Percentiles rank a stretch among this genome's conserved stretches.
Evolutionary conservation across 2,113 vertebrate genomes (phyloP).

Genomic region (Nettapus auritus): DNA sequence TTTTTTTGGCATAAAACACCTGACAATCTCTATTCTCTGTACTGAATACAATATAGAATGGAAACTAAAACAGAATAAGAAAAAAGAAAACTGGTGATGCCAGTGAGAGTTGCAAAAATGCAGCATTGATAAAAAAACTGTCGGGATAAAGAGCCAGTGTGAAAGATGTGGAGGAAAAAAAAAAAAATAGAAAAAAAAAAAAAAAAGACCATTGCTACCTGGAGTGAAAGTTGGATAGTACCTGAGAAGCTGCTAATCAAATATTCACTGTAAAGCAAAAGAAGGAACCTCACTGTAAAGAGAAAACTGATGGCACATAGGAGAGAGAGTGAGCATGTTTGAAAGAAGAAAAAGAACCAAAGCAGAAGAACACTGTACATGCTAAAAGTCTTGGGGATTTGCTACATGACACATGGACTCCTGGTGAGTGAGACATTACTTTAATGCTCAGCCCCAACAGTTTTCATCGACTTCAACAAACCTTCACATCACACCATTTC

Average conservation of each 20-base stretch:
- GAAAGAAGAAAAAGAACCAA: not conserved
- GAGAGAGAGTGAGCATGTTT: not conserved
- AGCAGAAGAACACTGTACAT: not conserved
- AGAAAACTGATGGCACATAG: not conserved
- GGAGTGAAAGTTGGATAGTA: constrained; percentile 1
- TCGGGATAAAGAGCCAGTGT: not conserved
- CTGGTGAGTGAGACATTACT: not conserved
- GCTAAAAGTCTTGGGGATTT: not conserved
- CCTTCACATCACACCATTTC: not conserved
- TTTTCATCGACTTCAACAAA: constrained; percentile 6
- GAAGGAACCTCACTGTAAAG: not conserved
- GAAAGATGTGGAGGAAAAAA: not conserved
- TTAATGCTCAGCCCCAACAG: not conserved
- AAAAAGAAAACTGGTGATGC: constrained; percentile 1
- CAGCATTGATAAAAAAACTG: constrained; percentile 21
- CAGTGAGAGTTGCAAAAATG: not conserved
- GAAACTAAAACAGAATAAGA: not conserved
- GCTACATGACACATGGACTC: not conserved
- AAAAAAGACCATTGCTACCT: not conserved
- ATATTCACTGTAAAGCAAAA: constrained; percentile 50
- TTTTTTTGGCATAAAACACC: constrained; percentile 5
- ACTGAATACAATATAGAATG: not conserved
- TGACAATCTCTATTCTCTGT: constrained; percentile 2
- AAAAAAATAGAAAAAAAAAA: not conserved
- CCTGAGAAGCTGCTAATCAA: constrained; percentile 33